Evolutionary conservation across 2,797 vertebrate genomes (phyloP).

Genomic region (Limosa lapponica): DNA sequence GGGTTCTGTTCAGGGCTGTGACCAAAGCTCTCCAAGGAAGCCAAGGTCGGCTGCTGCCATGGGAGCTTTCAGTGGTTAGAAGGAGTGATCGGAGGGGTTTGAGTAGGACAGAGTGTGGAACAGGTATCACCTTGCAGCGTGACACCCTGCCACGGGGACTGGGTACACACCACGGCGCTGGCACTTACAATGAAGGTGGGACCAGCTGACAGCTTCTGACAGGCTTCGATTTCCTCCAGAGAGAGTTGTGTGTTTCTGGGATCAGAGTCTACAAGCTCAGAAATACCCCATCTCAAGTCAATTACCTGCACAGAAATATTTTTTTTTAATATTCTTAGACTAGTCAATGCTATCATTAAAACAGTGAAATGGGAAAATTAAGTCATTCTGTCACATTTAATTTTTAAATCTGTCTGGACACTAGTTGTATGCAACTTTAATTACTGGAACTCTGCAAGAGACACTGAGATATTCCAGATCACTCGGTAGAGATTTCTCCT

Average conservation of each 20-base stretch:
- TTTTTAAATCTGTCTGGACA: neutral
- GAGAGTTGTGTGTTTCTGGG: constrained; percentile 77
- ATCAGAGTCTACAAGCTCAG: constrained; percentile 54
- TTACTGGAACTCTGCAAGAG: neutral
- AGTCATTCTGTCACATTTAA: neutral
- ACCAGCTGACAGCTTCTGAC: constrained; percentile 77
- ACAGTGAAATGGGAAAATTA: neutral
- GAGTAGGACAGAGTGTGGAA: neutral
- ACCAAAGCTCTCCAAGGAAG: neutral
- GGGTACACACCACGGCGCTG: neutral
- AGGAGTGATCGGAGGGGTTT: neutral
- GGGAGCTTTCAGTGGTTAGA: neutral
- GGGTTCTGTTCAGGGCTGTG: neutral
- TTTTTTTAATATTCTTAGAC: neutral
- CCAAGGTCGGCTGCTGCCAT: neutral
- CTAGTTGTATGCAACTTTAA: neutral
- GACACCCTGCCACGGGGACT: neutral
- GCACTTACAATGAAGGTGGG: constrained; percentile 83
- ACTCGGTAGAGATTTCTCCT: neutral
- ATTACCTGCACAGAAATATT: constrained; percentile 64
- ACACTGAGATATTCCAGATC: neutral
- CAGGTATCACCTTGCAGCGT: neutral
- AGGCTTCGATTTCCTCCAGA: constrained; percentile 81
- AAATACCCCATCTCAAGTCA: constrained; percentile 83
- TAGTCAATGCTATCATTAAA: neutral